Evolutionary conservation across 2,797 vertebrate genomes (phyloP), one percentile per base, ranked within the genome.

Genomic region (Tolypeutes matacus): DNA sequence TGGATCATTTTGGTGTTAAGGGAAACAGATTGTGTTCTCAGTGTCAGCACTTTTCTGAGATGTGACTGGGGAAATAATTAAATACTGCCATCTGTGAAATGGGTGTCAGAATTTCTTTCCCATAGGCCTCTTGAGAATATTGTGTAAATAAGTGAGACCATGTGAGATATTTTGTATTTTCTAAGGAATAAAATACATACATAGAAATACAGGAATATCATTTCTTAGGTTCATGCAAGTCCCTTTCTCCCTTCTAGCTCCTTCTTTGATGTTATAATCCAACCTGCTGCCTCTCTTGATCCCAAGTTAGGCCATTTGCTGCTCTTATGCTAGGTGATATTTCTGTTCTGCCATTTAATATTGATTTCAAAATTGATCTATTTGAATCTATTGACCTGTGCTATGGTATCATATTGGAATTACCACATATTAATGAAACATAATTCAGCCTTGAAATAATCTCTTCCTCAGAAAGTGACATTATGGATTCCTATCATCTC

Each of bases 41-140:
- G 4, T 31, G 25, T 93, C 58, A 73, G 21, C 60, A 87, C 51
- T 70, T 87, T 87, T 80, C 29, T 25, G 67, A 84, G 51, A 86
- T 51, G 18, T 93, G 93, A 84, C 39, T 62, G 60, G 67, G 83
- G 64, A 95, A 76, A 82, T 56, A 56, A 91, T 42, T 77, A 39
- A 67, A 70, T 85, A 21, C 36, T 94, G 25, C 36, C 73, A 4
- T 65, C 69, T 89, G 39, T 89, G 70, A n/a, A 86, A 60, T 65
- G 76, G 53, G 81, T 78, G 65, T 73, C 60, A 70, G 42, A 39
- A 20, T 89, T 93, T 94, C 51, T 89, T 92, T 69, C 29, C 65
- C 29, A 27, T 21, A 51, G 60, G 70, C 29, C 51, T 78, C 49
- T 81, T 69, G 65, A 95, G 80, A 67, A 91, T 80, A 91, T 29